These are phyloP conservation scores for Holacanthus passer DNA, from an alignment of 2,113 vertebrate genomes.

Conservation along the genomic window DNA sequence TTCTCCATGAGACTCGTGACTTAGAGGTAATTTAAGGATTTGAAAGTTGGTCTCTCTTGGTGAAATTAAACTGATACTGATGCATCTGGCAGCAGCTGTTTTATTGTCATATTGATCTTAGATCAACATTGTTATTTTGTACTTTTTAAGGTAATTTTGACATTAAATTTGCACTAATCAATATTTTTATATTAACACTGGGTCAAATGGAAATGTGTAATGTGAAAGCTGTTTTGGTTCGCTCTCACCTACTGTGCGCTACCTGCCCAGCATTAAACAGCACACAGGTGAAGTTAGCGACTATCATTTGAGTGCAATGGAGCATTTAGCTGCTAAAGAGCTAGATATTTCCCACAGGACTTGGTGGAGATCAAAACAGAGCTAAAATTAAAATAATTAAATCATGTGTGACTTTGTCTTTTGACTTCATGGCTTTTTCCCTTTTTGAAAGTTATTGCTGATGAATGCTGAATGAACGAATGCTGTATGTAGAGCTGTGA, in stretches of 20 bases:
- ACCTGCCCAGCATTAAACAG: no score
- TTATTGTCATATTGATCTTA: no score
- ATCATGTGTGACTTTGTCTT: not conserved
- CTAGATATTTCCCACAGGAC: not conserved
- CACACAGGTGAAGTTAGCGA: no score
- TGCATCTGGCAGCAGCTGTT: not conserved
- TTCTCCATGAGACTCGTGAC: not conserved
- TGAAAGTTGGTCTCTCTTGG: not conserved
- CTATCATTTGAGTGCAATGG: not conserved
- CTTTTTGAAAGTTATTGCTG: not conserved
- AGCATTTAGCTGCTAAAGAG: not conserved
- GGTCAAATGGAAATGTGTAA: no score
- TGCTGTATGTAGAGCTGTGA: no score
- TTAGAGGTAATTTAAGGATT: slow-evolving; percentile 2
- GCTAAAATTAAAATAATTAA: no score
- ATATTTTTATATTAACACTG: no score
- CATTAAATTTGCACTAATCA: not conserved
- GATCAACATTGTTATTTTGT: no score
- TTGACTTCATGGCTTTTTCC: not conserved
- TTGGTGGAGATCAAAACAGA: no score
- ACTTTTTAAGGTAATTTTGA: not conserved
- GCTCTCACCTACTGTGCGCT: no score
- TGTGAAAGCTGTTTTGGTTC: no score
- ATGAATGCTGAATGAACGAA: no score
- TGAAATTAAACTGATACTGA: not conserved